phyloP scores from a whole-genome alignment of 2,113 vertebrate species.

The Malaclemys terrapin region DNA sequence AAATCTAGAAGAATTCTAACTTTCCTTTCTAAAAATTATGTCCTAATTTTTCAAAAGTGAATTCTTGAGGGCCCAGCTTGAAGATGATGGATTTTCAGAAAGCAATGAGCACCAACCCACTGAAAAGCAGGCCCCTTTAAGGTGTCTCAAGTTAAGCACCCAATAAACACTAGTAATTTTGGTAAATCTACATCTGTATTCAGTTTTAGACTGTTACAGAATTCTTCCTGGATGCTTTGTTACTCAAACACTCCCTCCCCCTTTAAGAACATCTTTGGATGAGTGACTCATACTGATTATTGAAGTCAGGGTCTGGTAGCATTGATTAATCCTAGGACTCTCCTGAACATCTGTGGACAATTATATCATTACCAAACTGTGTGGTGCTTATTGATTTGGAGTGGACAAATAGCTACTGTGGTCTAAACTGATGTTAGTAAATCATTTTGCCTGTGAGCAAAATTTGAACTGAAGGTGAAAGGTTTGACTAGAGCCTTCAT shows the following conservation, averaged over 20 bases:
- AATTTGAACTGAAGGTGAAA: neutral
- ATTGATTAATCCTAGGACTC: slow-evolving; percentile 28
- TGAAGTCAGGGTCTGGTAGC: neutral
- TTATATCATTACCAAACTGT: slow-evolving; percentile 24
- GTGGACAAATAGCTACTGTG: neutral
- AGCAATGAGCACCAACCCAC: neutral
- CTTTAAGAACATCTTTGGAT: neutral
- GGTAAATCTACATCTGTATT: neutral
- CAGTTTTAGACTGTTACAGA: neutral
- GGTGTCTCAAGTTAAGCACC: neutral
- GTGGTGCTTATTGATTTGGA: neutral
- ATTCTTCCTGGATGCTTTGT: neutral
- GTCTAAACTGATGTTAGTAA: neutral
- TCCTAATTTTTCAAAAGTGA: neutral
- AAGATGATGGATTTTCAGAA: neutral
- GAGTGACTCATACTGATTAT: neutral
- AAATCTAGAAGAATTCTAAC: neutral
- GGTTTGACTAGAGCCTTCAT: neutral
- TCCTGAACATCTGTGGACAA: slow-evolving; percentile 30
- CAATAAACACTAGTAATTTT: rapidly evolving
- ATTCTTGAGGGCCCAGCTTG: neutral
- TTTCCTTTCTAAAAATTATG: neutral
- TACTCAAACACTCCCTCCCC: neutral
- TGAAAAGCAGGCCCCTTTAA: neutral
- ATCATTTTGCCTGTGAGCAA: neutral